These are phyloP conservation scores for Orius laevigatus DNA, from an alignment of 1,140 invertebrate genomes.

Conservation along the genomic window DNA sequence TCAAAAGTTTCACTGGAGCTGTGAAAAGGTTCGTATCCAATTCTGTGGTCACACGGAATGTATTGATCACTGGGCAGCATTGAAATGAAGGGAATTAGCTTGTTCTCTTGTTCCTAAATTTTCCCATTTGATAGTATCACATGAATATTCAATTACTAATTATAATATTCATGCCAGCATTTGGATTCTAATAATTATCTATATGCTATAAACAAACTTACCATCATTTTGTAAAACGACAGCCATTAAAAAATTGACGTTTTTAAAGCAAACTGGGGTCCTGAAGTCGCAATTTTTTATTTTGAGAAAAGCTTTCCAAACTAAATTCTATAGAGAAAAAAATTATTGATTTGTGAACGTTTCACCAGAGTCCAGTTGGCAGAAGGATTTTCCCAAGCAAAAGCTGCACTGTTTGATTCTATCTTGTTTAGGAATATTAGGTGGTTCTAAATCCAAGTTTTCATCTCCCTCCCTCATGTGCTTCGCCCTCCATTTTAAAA, in stretches of 20 bases:
- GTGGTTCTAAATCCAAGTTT: no score
- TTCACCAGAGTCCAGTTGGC: no score
- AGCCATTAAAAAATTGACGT: slow-evolving; percentile 75
- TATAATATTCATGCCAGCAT: no score
- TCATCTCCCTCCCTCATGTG: no score
- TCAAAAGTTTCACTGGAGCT: slow-evolving; percentile 61
- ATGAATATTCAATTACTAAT: no score
- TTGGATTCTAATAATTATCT: no score
- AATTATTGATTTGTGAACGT: no score
- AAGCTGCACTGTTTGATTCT: no score
- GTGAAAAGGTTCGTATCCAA: not conserved
- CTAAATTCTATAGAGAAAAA: slow-evolving; percentile 42
- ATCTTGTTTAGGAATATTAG: no score
- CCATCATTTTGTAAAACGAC: slow-evolving; percentile 77
- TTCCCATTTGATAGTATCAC: not conserved
- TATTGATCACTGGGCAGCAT: not conserved
- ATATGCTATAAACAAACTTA: slow-evolving; percentile 15
- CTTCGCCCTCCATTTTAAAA: no score
- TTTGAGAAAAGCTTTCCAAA: slow-evolving; percentile 86
- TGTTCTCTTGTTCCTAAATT: not conserved
- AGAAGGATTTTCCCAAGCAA: no score
- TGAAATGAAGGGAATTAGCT: no score
- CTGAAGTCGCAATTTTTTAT: slow-evolving; percentile 55
- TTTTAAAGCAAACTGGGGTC: slow-evolving; percentile 67
- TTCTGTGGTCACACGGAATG: not conserved